A percentile compares a stretch with the other conserved stretches of the same genome.
These are phyloP conservation scores for Nixonia krombeini DNA, from an alignment of 1,140 invertebrate species.

Conservation along the genomic window DNA sequence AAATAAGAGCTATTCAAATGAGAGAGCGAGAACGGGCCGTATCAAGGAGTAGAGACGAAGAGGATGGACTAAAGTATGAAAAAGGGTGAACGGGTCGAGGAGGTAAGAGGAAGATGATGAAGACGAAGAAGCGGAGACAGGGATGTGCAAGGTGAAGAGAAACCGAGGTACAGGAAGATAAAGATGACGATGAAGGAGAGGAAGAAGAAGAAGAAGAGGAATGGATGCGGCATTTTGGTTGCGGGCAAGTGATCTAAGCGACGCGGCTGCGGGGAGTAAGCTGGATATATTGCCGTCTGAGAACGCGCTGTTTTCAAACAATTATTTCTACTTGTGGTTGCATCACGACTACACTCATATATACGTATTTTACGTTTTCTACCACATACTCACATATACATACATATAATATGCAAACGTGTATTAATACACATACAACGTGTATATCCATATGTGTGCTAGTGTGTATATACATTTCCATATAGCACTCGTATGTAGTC, in stretches of 20 bases:
- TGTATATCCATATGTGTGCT: slow-evolving; percentile 9
- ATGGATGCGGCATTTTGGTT: slow-evolving; percentile 57
- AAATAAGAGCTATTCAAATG: slow-evolving; percentile 69
- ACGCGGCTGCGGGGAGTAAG: slow-evolving; percentile 70
- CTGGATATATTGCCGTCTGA: slow-evolving; percentile 68
- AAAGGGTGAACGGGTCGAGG: slow-evolving; percentile 2
- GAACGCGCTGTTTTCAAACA: slow-evolving; percentile 69
- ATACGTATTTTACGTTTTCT: too few species aligned
- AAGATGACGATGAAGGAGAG: slow-evolving; percentile 31
- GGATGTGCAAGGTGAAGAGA: slow-evolving; percentile 9
- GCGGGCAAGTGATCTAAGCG: slow-evolving; percentile 67
- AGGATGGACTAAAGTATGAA: slow-evolving; percentile 15
- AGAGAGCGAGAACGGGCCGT: slow-evolving; percentile 28
- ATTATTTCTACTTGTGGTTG: slow-evolving; percentile 72
- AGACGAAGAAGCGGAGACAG: slow-evolving; percentile 1
- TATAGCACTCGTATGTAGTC: slow-evolving; percentile 33
- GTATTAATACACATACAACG: too few species aligned
- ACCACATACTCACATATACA: too few species aligned
- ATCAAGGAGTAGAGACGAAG: slow-evolving; percentile 5
- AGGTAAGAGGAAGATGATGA: slow-evolving; percentile 11
- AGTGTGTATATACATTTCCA: slow-evolving; percentile 31
- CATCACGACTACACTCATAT: slow-evolving; percentile 59
- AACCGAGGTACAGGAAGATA: slow-evolving; percentile 23
- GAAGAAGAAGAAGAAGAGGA: slow-evolving; percentile 30
- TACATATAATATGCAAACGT: too few species aligned